These are phyloP conservation scores for Lepidonotus clava DNA, from an alignment of 2,888 invertebrate species.

Conservation along the genomic window DNA sequence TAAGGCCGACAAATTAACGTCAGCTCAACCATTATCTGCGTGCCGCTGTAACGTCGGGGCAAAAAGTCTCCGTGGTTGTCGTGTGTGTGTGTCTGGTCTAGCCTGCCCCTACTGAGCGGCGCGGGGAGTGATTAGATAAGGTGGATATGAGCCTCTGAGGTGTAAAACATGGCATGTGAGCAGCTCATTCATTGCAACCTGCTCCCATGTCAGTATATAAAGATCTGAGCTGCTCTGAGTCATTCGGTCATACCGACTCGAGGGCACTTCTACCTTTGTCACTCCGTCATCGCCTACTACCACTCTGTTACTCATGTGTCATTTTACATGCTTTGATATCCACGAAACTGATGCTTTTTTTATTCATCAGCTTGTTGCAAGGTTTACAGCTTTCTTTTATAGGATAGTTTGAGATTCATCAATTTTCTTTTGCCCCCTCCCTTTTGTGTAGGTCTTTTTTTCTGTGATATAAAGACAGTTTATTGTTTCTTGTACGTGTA, in stretches of 20 bases:
- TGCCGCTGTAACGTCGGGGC: background rate
- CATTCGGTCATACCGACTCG: background rate
- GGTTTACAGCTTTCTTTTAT: no score
- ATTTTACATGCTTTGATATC: no score
- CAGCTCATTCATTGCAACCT: background rate
- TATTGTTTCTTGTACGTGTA: no score
- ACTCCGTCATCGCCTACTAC: no score
- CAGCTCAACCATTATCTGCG: background rate
- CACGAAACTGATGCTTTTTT: no score
- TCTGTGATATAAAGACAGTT: no score
- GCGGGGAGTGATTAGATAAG: background rate
- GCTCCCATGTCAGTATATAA: background rate
- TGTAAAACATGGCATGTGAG: background rate
- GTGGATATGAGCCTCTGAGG: background rate
- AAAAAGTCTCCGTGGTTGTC: background rate
- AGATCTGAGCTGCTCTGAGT: background rate
- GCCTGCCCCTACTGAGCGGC: background rate
- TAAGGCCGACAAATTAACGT: constrained; percentile 8
- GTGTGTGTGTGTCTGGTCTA: background rate
- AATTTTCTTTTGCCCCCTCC: no score
- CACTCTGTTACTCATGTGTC: no score
- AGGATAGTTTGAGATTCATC: no score
- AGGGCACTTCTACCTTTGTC: background rate
- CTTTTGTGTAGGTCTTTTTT: no score
- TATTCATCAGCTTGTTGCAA: no score